Percentiles rank a stretch among this genome's conserved stretches.
These are phyloP conservation scores for Tuta absoluta DNA, from an alignment of 2,888 invertebrate genomes.

Conservation along the genomic window DNA sequence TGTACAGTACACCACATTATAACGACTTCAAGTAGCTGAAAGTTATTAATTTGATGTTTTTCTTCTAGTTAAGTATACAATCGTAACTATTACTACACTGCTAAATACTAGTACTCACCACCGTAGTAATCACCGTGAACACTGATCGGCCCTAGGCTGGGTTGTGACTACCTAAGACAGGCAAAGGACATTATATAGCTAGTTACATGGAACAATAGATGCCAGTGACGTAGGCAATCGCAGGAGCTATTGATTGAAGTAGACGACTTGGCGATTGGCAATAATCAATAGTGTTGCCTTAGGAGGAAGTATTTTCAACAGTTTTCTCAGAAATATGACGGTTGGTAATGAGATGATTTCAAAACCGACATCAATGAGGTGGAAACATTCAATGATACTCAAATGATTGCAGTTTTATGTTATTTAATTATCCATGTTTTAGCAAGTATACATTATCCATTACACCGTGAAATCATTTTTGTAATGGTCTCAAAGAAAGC, in stretches of 20 bases:
- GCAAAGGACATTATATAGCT: slow-evolving; percentile 63
- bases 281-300: slow-evolving; percentile 11
- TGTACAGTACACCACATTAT: too few species aligned
- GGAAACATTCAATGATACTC: too few species aligned
- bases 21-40: background rate
- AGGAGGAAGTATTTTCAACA: slow-evolving; percentile 6
- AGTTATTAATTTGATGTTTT: background rate
- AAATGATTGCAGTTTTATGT: too few species aligned
- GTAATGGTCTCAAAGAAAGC: too few species aligned
- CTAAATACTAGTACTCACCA: slow-evolving; percentile 26
- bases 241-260: slow-evolving; percentile 39
- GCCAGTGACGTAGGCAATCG: slow-evolving; percentile 53
- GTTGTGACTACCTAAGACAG: slow-evolving; percentile 46
- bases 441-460: too few species aligned
- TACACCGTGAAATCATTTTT: too few species aligned
- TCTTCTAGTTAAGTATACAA: background rate
- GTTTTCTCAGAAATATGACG: background rate
- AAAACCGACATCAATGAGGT: too few species aligned
- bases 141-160: slow-evolving; percentile 52
- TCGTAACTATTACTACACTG: background rate
- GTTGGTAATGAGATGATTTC: too few species aligned
- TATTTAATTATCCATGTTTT: too few species aligned
- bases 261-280: background rate
- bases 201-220: slow-evolving; percentile 41
- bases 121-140: slow-evolving; percentile 45